A percentile compares a stretch with the other conserved stretches of the same genome.
These are phyloP conservation scores for Tribolium castaneum DNA, from an alignment of 1,140 invertebrate genomes.

Conservation along the genomic window DNA sequence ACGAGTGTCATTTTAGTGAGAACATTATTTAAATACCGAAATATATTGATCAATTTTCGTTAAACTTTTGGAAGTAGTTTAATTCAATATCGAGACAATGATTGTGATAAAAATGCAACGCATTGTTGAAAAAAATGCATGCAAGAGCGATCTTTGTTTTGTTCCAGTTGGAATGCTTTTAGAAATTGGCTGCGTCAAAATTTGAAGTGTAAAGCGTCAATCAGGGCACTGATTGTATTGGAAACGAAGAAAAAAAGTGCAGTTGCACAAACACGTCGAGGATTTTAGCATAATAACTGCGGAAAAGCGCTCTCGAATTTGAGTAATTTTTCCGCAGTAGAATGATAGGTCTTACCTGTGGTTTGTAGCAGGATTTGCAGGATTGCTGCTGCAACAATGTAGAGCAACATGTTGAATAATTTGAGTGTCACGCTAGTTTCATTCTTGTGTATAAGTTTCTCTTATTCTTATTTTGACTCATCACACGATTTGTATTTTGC, in stretches of 20 bases:
- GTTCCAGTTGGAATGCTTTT: neutral
- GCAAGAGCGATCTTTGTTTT: slow-evolving; percentile 1
- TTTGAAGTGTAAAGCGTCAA: slow-evolving; percentile 13
- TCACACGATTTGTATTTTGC: slow-evolving; percentile 34
- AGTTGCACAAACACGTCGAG: neutral
- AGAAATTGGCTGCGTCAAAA: neutral
- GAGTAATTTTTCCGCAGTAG: neutral
- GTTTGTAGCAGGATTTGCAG: slow-evolving; percentile 45
- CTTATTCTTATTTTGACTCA: slow-evolving; percentile 26
- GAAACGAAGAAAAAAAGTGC: neutral
- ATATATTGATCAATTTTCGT: no score
- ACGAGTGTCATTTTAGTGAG: no score
- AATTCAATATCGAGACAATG: neutral
- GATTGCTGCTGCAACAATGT: slow-evolving; percentile 36
- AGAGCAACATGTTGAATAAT: slow-evolving; percentile 38
- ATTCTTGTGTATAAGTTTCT: slow-evolving; percentile 25
- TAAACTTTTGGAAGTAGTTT: no score
- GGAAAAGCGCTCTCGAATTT: neutral
- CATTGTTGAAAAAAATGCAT: neutral
- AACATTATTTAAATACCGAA: no score
- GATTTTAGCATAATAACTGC: neutral
- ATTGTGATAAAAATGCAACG: neutral
- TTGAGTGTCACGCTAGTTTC: slow-evolving; percentile 36
- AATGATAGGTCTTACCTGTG: slow-evolving; percentile 34
- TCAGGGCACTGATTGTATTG: slow-evolving; percentile 1